Evolutionary conservation across 2,797 vertebrate species (phyloP).

Genomic region (Sebastes dallii): DNA sequence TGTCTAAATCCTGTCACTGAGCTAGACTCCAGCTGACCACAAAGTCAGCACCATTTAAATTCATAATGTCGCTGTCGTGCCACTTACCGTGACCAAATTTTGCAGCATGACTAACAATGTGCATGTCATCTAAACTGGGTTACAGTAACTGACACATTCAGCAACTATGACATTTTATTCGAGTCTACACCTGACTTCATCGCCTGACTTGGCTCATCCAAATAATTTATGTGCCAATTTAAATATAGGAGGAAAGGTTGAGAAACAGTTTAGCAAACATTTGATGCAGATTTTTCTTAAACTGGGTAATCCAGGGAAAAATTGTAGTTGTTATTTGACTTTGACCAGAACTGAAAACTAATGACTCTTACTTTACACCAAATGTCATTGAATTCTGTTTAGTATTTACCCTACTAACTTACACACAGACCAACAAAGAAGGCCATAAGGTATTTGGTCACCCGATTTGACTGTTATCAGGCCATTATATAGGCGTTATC

Average conservation of each 20-base stretch:
- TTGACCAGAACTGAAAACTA: neutral
- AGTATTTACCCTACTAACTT: neutral
- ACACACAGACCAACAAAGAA: neutral
- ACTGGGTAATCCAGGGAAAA: neutral
- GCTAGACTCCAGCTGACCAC: neutral
- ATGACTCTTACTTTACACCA: neutral
- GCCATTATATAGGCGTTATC: too few species aligned
- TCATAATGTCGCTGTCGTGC: neutral
- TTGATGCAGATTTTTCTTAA: neutral
- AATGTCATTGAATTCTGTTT: neutral
- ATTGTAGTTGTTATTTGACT: neutral
- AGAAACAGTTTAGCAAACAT: neutral
- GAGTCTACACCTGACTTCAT: neutral
- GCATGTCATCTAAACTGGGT: neutral
- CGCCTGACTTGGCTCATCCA: too few species aligned
- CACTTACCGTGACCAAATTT: neutral
- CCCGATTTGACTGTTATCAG: too few species aligned
- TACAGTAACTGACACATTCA: neutral
- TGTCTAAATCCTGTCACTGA: slow-evolving; percentile 1
- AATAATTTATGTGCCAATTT: neutral
- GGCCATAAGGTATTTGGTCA: too few species aligned
- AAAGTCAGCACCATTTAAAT: neutral
- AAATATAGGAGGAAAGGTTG: neutral
- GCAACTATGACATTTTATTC: neutral
- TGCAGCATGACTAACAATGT: neutral